Percentiles rank a stretch among this genome's conserved stretches.
Evolutionary conservation across 2,797 vertebrate genomes (phyloP).

Genomic region (Arnoldichthys spilopterus): DNA sequence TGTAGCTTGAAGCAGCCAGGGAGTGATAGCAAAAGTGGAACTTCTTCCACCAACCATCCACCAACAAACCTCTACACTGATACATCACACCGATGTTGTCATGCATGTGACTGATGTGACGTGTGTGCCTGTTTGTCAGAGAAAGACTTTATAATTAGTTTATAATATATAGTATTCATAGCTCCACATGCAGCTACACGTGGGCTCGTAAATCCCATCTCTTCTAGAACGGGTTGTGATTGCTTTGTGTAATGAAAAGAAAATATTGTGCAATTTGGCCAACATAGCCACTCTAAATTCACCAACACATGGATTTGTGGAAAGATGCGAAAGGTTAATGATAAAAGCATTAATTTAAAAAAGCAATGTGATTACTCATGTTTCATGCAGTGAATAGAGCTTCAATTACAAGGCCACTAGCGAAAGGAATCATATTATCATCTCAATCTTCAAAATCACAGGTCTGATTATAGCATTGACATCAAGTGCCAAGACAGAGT

Average conservation of each 20-base stretch:
- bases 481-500: neutral
- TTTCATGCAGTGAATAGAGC: no score
- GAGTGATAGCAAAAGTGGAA: no score
- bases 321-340: neutral
- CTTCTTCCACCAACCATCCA: no score
- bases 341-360: neutral
- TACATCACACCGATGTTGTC: no score
- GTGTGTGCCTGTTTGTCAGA: no score
- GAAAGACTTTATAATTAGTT: no score
- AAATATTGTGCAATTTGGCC: neutral
- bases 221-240: neutral
- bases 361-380: no score
- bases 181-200: neutral
- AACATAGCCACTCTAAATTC: neutral
- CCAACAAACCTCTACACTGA: no score
- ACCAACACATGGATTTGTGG: neutral
- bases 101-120: no score
- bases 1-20: no score
- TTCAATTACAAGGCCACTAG: neutral
- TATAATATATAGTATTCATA: neutral
- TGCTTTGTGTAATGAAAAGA: neutral
- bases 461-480: neutral
- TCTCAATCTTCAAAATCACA: neutral
- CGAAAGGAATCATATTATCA: slow-evolving; percentile 6
- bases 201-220: neutral